These are phyloP conservation scores for Julus scanicus DNA, from an alignment of 2,888 invertebrate species.

Conservation along the genomic window DNA sequence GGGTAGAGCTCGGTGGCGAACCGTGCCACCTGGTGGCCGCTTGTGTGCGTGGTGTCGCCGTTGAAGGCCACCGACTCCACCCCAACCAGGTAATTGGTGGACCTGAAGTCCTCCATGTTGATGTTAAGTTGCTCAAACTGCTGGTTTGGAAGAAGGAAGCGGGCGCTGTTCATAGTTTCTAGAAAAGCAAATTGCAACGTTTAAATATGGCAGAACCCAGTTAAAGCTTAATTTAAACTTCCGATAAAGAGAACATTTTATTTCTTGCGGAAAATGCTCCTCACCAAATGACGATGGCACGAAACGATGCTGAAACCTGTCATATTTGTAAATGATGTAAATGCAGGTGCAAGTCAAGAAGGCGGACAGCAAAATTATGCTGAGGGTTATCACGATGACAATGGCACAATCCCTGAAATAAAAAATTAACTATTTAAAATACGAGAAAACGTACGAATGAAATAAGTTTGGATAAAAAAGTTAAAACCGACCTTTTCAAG, in stretches of 20 bases:
- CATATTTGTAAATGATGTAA: conserved; percentile 79
- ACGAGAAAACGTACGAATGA: neutral
- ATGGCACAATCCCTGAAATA: conserved; percentile 72
- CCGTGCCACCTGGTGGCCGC: conserved; percentile 80
- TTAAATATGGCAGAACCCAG: neutral
- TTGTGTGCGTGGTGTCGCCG: conserved; percentile 50
- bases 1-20: conserved; percentile 91
- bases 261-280: no score
- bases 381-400: conserved; percentile 77
- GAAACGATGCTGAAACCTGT: conserved; percentile 69
- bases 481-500: conserved; percentile 59
- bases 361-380: conserved; percentile 79
- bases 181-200: no score
- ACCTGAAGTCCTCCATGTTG: conserved; percentile 53
- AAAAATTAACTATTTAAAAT: neutral
- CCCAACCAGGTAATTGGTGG: conserved; percentile 57
- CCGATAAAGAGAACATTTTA: neutral
- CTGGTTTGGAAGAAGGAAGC: conserved; percentile 54
- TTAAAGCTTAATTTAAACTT: neutral
- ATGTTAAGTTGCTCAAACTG: neutral
- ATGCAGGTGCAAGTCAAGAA: conserved; percentile 86
- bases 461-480: neutral
- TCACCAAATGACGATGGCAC: conserved; percentile 87
- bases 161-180: conserved; percentile 54
- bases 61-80: conserved; percentile 55